Conservation (phyloP, 2,113 vertebrate species). For the Australoheros scitulus region DNA sequence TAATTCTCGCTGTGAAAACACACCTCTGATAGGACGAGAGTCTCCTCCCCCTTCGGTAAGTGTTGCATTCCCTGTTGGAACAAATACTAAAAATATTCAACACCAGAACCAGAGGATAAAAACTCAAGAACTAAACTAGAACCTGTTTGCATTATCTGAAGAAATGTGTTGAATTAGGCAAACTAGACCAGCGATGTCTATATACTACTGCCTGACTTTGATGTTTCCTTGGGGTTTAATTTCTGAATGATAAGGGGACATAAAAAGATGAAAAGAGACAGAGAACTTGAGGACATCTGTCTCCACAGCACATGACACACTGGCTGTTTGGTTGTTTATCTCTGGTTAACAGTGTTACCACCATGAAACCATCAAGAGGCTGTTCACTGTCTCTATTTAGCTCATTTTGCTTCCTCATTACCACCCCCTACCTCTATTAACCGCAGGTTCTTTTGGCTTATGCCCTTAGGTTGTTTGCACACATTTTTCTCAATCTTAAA, state of each 20-base stretch:
- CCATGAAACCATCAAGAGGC: background rate
- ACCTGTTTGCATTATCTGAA: background rate
- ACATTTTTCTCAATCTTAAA: background rate
- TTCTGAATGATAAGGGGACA: background rate
- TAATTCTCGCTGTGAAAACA: constrained; percentile 98
- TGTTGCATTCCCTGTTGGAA: constrained; percentile 37
- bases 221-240: background rate
- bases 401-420: accelerated
- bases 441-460: background rate
- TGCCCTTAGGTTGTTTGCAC: background rate
- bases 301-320: background rate
- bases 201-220: background rate
- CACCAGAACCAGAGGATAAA: background rate
- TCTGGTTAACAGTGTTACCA: background rate
- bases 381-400: background rate
- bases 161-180: background rate
- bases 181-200: background rate
- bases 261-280: background rate
- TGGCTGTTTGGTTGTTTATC: constrained; percentile 2
- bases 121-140: background rate
- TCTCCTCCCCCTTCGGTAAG: constrained; percentile 98
- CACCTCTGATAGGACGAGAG: constrained; percentile 96
- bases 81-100: background rate
- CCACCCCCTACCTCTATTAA: background rate
- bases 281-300: background rate